A percentile compares a stretch with the other conserved stretches of the same genome.
These are phyloP conservation scores for Delphinus delphis DNA, from an alignment of 2,113 vertebrate genomes.

Conservation along the genomic window DNA sequence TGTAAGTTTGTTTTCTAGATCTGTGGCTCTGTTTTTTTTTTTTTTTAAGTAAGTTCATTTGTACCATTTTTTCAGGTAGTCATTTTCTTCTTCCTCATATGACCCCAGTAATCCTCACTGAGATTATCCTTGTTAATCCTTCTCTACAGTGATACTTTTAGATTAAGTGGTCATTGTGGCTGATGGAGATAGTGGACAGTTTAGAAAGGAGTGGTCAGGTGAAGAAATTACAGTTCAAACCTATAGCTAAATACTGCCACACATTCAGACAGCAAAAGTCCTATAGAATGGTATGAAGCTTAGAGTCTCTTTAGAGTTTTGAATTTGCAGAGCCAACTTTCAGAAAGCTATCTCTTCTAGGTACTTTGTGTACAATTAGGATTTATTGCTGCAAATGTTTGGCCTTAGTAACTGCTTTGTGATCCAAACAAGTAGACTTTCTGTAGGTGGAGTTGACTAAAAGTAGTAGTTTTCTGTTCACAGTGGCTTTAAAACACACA, in stretches of 20 bases:
- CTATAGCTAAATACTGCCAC: not conserved
- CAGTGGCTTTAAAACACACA: not conserved
- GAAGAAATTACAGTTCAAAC: not conserved
- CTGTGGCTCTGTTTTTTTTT: not conserved
- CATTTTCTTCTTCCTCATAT: not conserved
- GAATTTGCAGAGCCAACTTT: constrained; percentile 6
- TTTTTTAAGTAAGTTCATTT: not conserved
- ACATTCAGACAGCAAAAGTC: not conserved
- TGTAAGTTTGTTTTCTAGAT: not conserved
- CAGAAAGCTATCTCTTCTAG: not conserved
- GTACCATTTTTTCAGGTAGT: not conserved
- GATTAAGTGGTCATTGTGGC: not conserved
- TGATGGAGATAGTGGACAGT: not conserved
- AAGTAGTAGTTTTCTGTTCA: constrained; percentile 26
- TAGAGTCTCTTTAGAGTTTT: not conserved
- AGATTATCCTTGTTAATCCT: not conserved
- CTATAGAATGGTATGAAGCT: not conserved
- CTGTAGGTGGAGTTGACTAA: not conserved
- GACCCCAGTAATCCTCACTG: not conserved
- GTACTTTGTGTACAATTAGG: not conserved
- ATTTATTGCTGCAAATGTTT: not conserved
- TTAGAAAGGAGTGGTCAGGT: not conserved
- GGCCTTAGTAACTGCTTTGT: not conserved
- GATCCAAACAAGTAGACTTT: not conserved
- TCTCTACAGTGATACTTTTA: not conserved